Base-by-base conservation (phyloP, 2,113 vertebrate species). In the Sinocyclocheilus grahami region DNA sequence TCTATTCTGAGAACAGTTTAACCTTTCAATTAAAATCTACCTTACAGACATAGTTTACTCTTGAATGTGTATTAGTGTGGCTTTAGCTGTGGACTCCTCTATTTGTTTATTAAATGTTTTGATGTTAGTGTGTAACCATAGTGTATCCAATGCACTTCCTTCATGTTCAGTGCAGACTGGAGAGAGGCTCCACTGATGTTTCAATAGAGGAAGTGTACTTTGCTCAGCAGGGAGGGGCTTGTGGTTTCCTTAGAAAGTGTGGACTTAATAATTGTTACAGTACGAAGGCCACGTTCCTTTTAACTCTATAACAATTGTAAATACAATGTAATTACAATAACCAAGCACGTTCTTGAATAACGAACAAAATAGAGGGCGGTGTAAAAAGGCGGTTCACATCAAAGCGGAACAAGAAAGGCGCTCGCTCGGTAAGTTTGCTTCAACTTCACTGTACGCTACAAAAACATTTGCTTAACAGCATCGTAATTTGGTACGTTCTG, bases 371-470 rank as follows among this genome's bases (percentile, higher is more conserved):
- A 89, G 90, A 91, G 87, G 39, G 60, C 72, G 86, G 85, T 11
- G 46, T 8, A n/a, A 69, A 55, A 82, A 90, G 90, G 90, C 78
- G 85, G 33, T 78, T 27, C 87, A 92, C 92, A 93, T 92, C 92
- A 95, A 95, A 93, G 91, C 93, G 93, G 94, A 95, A 95, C 93
- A 94, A 94, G 93, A 94, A 94, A 94, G 94, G 82, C 63, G 58
- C 55, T 65, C 62, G 69, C 3, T 94, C 87, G 90, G 87, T 88
- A 94, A 94, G 94, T 94, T 95, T 86, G 51, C 88, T 93, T 90
- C 75, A 90, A 83, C 71, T 86, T 27, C 58, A 72, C 55, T 48
- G 27, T 20, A 42, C n/a, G 24, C 53, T 76, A 30, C 51, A 53
- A 42, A 16, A 42, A 39, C 69, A 27, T 82, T n/a, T 48, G 37